These are phyloP conservation scores for Drosophila kokeensis DNA, from an alignment of 2,888 invertebrate genomes.

Conservation along the genomic window DNA sequence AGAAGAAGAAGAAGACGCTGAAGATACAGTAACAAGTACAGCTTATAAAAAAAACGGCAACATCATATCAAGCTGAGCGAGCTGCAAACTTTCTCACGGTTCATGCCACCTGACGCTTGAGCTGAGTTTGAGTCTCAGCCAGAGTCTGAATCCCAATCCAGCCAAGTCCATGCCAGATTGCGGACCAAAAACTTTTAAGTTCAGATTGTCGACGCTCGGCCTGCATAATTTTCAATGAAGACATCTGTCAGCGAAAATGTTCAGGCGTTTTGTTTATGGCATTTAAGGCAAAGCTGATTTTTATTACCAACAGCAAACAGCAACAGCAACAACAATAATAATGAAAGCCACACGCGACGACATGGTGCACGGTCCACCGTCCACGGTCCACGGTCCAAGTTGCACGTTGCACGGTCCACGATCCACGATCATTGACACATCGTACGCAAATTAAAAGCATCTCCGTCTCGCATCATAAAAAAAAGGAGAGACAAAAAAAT, in stretches of 20 bases:
- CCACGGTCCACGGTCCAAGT: slow-evolving; percentile 38
- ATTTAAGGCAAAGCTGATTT: slow-evolving; percentile 78
- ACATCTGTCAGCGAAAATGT: slow-evolving; percentile 83
- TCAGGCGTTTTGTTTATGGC: slow-evolving; percentile 81
- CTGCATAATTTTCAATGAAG: slow-evolving; percentile 82
- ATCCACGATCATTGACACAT: slow-evolving; percentile 76
- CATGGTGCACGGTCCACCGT: slow-evolving; percentile 20
- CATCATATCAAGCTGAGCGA: slow-evolving; percentile 55
- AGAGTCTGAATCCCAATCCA: neutral
- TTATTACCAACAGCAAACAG: slow-evolving; percentile 71
- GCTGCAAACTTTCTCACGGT: slow-evolving; percentile 74
- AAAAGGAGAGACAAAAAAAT: slow-evolving; percentile 33
- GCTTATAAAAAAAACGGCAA: slow-evolving; percentile 40
- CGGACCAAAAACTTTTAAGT: slow-evolving; percentile 8
- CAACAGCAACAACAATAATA: slow-evolving; percentile 47
- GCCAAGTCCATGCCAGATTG: slow-evolving; percentile 2
- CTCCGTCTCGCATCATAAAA: slow-evolving; percentile 68
- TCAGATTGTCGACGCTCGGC: slow-evolving; percentile 19
- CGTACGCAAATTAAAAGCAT: slow-evolving; percentile 80
- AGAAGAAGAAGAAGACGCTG: slow-evolving; percentile 4
- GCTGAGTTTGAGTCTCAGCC: slow-evolving; percentile 18
- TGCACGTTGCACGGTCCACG: slow-evolving; percentile 44
- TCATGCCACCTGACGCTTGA: slow-evolving; percentile 71
- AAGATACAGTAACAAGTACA: slow-evolving; percentile 35
- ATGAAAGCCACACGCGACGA: slow-evolving; percentile 71